phyloP scores from a whole-genome alignment of 1,140 invertebrate genomes.

The Drosophila gunungcola region DNA sequence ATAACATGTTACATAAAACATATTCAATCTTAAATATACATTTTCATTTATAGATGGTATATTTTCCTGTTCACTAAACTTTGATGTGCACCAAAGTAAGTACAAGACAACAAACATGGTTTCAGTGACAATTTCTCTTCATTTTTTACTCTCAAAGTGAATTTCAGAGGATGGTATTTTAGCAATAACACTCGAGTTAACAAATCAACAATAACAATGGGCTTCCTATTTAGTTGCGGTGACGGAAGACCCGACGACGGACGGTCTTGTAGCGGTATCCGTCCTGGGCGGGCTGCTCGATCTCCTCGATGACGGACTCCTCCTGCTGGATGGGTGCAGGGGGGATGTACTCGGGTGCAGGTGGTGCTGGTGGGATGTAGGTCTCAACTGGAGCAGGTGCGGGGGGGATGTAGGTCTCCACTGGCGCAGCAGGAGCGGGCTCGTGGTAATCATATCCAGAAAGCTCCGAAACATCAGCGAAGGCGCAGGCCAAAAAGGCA shows the following conservation, averaged over 20 bases:
- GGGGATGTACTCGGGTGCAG: constrained; percentile 56
- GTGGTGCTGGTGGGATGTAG: constrained; percentile 55
- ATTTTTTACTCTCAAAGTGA: constrained; percentile 44
- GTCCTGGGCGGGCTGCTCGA: constrained; percentile 75
- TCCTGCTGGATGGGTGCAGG: constrained; percentile 48
- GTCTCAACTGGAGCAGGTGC: constrained; percentile 53
- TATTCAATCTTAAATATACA: background rate
- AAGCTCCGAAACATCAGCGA: constrained; percentile 73
- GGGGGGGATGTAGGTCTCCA: constrained; percentile 55
- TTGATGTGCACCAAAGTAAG: constrained; percentile 35
- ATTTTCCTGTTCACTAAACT: constrained; percentile 39
- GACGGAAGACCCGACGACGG: constrained; percentile 75
- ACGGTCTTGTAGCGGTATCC: constrained; percentile 81
- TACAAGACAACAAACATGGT: constrained; percentile 24
- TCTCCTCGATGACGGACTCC: constrained; percentile 60
- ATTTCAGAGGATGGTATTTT: constrained; percentile 9
- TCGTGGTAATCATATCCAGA: constrained; percentile 66
- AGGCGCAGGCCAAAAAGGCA: constrained; percentile 72
- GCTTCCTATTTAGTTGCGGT: constrained; percentile 60
- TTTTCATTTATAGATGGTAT: background rate
- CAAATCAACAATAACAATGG: constrained; percentile 44
- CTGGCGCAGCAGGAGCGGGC: constrained; percentile 63
- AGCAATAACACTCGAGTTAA: constrained; percentile 42
- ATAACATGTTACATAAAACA: no score
- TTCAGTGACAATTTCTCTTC: constrained; percentile 18